A percentile compares a stretch with the other conserved stretches of the same genome.
phyloP scores from a whole-genome alignment of 2,113 vertebrate genomes.

The Thunnus maccoyii region DNA sequence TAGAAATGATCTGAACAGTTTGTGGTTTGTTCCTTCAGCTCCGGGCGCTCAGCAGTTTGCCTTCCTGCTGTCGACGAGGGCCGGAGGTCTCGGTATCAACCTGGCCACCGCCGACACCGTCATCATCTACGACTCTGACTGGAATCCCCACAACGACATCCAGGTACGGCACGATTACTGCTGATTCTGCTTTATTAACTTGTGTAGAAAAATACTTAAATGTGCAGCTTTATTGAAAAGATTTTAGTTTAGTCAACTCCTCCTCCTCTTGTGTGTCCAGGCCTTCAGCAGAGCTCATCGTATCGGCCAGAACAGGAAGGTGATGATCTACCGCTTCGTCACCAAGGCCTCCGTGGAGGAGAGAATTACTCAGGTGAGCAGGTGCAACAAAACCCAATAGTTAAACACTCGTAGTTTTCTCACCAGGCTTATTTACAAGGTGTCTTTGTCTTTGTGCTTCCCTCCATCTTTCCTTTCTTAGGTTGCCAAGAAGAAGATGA shows the following conservation, averaged over 20 bases:
- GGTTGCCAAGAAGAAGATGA: conserved; percentile 99
- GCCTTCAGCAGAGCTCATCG: conserved; percentile 98
- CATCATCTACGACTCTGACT: conserved; percentile 97
- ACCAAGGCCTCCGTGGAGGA: conserved; percentile 98
- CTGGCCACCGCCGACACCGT: conserved; percentile 98
- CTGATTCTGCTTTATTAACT: too few species aligned
- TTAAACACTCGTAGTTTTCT: too few species aligned
- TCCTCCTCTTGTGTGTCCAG: conserved; percentile 70
- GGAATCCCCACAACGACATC: conserved; percentile 99
- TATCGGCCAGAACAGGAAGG: conserved; percentile 97
- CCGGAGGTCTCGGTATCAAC: conserved; percentile 97
- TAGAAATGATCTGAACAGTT: too few species aligned
- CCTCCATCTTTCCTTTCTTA: conserved; percentile 15
- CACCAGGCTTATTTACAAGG: too few species aligned
- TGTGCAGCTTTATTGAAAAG: too few species aligned
- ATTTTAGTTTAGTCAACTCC: too few species aligned
- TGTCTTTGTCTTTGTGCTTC: background rate
- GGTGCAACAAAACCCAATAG: background rate
- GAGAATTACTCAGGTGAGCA: conserved; percentile 92
- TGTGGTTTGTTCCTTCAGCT: conserved; percentile 78
- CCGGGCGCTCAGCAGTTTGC: conserved; percentile 97
- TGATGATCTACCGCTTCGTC: conserved; percentile 99
- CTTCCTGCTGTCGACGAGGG: conserved; percentile 96
- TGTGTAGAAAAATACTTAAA: too few species aligned
- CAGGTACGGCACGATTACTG: conserved; percentile 83